A percentile compares a stretch with the other conserved stretches of the same genome.
Conservation (phyloP, 2,113 vertebrate genomes). For the Chaetorhynchus papuensis region DNA sequence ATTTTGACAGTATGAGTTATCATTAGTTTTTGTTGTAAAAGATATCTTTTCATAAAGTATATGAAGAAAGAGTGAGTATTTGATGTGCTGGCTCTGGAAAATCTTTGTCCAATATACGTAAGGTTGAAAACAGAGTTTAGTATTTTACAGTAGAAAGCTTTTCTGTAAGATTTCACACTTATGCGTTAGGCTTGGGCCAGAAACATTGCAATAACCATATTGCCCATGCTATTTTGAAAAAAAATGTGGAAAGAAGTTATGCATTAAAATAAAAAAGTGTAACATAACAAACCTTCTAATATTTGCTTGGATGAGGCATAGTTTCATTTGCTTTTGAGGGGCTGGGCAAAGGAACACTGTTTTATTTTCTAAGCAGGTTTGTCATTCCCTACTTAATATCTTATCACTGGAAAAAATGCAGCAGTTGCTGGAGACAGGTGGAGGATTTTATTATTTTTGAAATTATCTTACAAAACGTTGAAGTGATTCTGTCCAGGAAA, state of each 20-base stretch:
- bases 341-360: background rate
- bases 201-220: background rate
- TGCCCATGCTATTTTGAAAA: background rate
- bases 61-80: background rate
- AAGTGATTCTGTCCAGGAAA: background rate
- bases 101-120: background rate
- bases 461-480: background rate
- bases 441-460: background rate
- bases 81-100: background rate
- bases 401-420: background rate
- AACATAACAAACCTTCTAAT: background rate
- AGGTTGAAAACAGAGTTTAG: background rate
- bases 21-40: background rate
- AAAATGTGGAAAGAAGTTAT: background rate
- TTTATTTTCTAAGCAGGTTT: background rate
- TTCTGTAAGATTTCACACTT: background rate
- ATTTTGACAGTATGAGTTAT: background rate
- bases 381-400: background rate
- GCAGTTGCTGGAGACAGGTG: background rate
- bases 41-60: background rate
- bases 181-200: background rate
- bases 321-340: background rate
- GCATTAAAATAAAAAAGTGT: background rate
- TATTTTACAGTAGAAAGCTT: background rate
- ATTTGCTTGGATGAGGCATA: background rate